Evolutionary conservation across 2,797 vertebrate species (phyloP), one percentile per base, ranked within the genome.

Genomic region (Antrozous pallidus): DNA sequence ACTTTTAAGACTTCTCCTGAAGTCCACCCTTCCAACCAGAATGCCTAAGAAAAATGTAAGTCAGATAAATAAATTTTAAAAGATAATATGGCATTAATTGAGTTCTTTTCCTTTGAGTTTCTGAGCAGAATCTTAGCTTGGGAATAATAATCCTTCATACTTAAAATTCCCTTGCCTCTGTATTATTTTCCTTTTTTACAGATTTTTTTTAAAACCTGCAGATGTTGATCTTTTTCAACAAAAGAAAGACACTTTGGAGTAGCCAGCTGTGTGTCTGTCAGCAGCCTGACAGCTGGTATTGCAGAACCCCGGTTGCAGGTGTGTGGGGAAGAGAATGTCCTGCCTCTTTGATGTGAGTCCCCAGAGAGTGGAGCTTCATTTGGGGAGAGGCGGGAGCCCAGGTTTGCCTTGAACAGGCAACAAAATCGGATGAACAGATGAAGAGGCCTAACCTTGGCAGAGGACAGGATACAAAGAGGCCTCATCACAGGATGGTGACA

Each of bases 81-180:
- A 71, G 16, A 89, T 24, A n/a, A 58, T 45, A 3, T 88, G 28
- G 10, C 47, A 74, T 78, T 58, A 80, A 71, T 84, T 93, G 89
- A 61, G 80, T 54, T 61, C 56, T 73, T 86, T 95, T 88, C 74
- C 71, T 84, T 95, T 87, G 13, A 28, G 45, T 56, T 87, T 84
- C 49, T 73, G 54, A 63, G 54, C 33, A 77, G 9, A 75, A 42
- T 56, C 42, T 73, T 87, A 40, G 49, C 31, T 78, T 88, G 40
- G 47, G 16, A 84, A 87, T 87, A 84, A 89, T 87, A 94, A 84
- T 56, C 24, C n/a, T 71, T 47, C 28, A 33, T 89, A 79, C 95
- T 69, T 81, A 73, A 92, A 84, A 45, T 38, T 45, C 36, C 38
- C 45, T 75, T 58, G 26, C 18, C 20, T 54, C 38, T 63, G 16